Base-by-base conservation (phyloP, 2,797 vertebrate genomes). In the Steatocranus sp. region DNA sequence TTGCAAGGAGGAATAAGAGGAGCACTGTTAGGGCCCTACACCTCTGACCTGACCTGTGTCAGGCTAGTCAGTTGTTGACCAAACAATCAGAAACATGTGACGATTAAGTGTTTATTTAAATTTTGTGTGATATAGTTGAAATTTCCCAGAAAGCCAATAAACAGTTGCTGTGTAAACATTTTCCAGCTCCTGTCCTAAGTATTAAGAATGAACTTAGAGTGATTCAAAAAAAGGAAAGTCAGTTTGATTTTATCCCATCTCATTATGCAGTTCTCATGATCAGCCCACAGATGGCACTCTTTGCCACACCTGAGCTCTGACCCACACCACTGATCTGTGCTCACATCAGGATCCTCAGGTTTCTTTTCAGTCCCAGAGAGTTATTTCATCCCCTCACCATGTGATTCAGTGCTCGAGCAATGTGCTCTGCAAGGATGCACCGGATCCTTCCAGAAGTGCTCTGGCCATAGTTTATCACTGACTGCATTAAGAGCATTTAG, bases 401-500 rank as follows among this genome's bases (percentile, higher is more conserved):
- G 88, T 61, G 83, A 43, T 73, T 80, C 89, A 79, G 48, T 51
- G 86, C 51, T 76, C 34, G 3, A 3, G 23, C 85, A 20, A 54
- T 56, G 66, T 2, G 41, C 85, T 86, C 78, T 83, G 83, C 81
- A 58, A 56, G 74, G 86, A 89, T 88, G 86, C 88, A 83, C 81
- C 88, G 68, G 82, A 75, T 25, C 84, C 85, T 87, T 81, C 76
- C 79, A 84, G 81, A 88, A 90, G 86, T 46, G 61, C 50, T 48
- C 78, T 11, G 82, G 83, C 80, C 79, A 43, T 86, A 91, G 68
- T 95, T 94, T 91, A 92, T 94, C 91, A 91, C 89, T 89, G 90
- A 93, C 93, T 91, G 86, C 89, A 93, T 89, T 87, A 93, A 89
- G 90, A 87, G 85, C 90, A 48, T 92, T 91, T 92, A 93, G 90